phyloP scores from a whole-genome alignment of 2,113 vertebrate genomes.

The Anarhynchus alexandrinus region DNA sequence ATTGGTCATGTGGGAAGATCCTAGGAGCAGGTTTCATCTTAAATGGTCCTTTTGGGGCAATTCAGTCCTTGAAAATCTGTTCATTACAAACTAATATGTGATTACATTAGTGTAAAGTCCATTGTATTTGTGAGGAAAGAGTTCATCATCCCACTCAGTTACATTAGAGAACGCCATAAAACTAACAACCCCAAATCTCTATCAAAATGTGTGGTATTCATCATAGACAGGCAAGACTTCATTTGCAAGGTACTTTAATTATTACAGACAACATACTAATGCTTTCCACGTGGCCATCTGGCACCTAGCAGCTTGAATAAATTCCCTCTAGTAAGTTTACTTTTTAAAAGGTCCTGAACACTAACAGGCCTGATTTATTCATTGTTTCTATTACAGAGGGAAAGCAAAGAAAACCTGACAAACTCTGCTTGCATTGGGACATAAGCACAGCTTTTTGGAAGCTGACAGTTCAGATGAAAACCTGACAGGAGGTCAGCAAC shows the following conservation, averaged over 20 bases:
- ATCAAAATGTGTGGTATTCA: not conserved
- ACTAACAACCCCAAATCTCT: not conserved
- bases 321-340: not conserved
- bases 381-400: not conserved
- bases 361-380: not conserved
- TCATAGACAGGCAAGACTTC: not conserved
- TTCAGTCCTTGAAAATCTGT: not conserved
- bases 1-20: not conserved
- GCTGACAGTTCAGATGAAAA: conserved; percentile 22
- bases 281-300: not conserved
- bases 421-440: not conserved
- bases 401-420: not conserved
- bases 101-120: not conserved
- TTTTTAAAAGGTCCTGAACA: not conserved
- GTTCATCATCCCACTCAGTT: not conserved
- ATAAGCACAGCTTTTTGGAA: not conserved
- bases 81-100: not conserved
- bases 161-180: not conserved
- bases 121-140: not conserved
- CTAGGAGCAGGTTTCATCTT: not conserved
- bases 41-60: not conserved
- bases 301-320: not conserved
- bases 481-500: conserved; percentile 14
- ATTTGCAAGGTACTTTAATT: not conserved
- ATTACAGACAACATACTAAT: not conserved